Evolutionary conservation across 2,888 invertebrate species (phyloP).

Genomic region (Clunio marinus): DNA sequence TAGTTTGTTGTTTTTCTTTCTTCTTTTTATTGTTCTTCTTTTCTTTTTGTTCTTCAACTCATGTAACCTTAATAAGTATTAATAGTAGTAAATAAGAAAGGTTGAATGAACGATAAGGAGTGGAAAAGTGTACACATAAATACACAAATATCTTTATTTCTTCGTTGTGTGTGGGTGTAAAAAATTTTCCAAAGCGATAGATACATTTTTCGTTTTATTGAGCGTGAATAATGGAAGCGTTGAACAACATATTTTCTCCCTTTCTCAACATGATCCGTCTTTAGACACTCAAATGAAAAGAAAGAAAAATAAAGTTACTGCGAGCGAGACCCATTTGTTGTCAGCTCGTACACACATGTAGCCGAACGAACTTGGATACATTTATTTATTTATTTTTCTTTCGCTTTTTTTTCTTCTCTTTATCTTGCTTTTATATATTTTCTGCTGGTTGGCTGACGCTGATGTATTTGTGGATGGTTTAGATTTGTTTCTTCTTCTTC

Average conservation of each 20-base stretch:
- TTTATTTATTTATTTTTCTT: constrained; percentile 27
- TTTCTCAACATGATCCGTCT: background rate
- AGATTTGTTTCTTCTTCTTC: constrained; percentile 12
- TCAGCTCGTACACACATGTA: background rate
- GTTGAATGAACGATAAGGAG: constrained; percentile 28
- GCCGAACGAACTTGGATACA: constrained; percentile 32
- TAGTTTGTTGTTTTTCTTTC: no score
- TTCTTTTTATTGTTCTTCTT: no score
- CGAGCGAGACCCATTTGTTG: constrained; percentile 31
- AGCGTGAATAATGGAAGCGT: background rate
- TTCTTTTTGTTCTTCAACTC: no score
- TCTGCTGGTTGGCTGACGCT: constrained; percentile 7
- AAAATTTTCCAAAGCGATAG: no score
- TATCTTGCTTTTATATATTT: constrained; percentile 18
- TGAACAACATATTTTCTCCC: background rate
- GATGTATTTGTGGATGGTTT: constrained; percentile 32
- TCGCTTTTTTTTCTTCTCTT: constrained; percentile 29
- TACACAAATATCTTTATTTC: no score
- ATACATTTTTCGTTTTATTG: no score
- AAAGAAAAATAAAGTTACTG: background rate
- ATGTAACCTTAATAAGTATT: no score
- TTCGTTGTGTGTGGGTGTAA: background rate
- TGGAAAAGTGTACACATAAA: no score
- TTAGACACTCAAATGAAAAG: background rate
- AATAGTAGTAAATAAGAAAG: no score